Percentiles rank a stretch among this genome's conserved stretches.
phyloP scores from a whole-genome alignment of 2,113 vertebrate species.

The Laticauda laticaudata region DNA sequence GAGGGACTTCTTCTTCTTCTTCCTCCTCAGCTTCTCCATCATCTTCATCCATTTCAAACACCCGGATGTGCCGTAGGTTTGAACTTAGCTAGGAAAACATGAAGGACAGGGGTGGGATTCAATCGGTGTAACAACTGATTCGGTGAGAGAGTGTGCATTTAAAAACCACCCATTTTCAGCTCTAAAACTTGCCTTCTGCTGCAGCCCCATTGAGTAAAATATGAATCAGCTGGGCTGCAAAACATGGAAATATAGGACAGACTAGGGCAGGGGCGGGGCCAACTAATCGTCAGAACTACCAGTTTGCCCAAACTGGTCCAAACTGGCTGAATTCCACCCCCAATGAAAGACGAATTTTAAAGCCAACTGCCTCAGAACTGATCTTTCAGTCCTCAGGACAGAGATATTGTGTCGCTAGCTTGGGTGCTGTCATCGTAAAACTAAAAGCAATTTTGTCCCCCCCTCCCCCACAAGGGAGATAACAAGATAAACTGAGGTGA shows the following conservation, averaged over 20 bases:
- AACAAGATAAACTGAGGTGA: not conserved
- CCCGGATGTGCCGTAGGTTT: constrained; percentile 90
- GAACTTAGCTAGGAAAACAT: constrained; percentile 81
- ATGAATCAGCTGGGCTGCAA: too few relatives aligned
- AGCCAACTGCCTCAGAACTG: not conserved
- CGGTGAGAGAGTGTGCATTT: too few relatives aligned
- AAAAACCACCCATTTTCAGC: too few relatives aligned
- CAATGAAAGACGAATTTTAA: not conserved
- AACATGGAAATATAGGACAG: too few relatives aligned
- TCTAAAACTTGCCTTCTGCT: too few relatives aligned
- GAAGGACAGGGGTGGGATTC: not conserved
- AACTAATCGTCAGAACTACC: too few relatives aligned
- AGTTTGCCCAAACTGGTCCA: too few relatives aligned
- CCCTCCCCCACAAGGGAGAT: not conserved
- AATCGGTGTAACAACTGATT: too few relatives aligned
- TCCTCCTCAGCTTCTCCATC: constrained; percentile 85
- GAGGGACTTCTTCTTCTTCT: constrained; percentile 73
- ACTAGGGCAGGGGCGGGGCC: too few relatives aligned
- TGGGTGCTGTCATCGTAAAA: not conserved
- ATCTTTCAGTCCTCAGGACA: not conserved
- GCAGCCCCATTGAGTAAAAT: too few relatives aligned
- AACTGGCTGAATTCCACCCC: too few relatives aligned
- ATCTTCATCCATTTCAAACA: constrained; percentile 98
- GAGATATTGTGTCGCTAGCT: not conserved
- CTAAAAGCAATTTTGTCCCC: not conserved